These are phyloP conservation scores for Pampus argenteus DNA, from an alignment of 2,797 vertebrate genomes.

Conservation along the genomic window DNA sequence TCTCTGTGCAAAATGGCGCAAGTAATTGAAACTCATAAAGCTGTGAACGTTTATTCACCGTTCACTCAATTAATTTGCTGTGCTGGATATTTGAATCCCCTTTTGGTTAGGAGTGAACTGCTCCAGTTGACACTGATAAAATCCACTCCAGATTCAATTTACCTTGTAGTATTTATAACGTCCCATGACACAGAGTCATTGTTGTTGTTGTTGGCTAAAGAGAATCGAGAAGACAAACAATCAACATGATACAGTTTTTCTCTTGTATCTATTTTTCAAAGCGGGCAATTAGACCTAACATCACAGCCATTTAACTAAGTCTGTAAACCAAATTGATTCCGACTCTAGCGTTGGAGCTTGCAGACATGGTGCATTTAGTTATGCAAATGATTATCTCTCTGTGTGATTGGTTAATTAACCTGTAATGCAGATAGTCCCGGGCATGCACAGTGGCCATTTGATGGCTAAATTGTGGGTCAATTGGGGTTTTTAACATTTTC, in stretches of 20 bases:
- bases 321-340: slow-evolving; percentile 84
- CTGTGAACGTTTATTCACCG: slow-evolving; percentile 21
- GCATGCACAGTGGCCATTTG: slow-evolving; percentile 77
- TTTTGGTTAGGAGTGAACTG: slow-evolving; percentile 36
- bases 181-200: slow-evolving; percentile 60
- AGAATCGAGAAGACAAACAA: slow-evolving; percentile 62
- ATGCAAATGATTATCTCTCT: slow-evolving; percentile 86
- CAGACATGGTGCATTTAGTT: slow-evolving; percentile 85
- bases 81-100: slow-evolving; percentile 44
- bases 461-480: slow-evolving; percentile 85
- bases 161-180: slow-evolving; percentile 56
- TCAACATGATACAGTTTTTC: slow-evolving; percentile 72
- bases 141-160: slow-evolving; percentile 71
- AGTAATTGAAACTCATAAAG: slow-evolving; percentile 51
- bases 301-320: slow-evolving; percentile 84
- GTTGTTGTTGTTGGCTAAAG: slow-evolving; percentile 65
- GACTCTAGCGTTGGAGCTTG: slow-evolving; percentile 81
- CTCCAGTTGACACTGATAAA: slow-evolving; percentile 62
- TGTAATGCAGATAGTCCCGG: slow-evolving; percentile 80
- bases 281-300: slow-evolving; percentile 83
- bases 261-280: slow-evolving; percentile 78
- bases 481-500: slow-evolving; percentile 85
- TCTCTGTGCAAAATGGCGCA: slow-evolving; percentile 36
- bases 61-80: slow-evolving; percentile 46
- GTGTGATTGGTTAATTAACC: slow-evolving; percentile 89